Evolutionary conservation across 2,113 vertebrate genomes (phyloP).

Genomic region (Chaetodon trifascialis): DNA sequence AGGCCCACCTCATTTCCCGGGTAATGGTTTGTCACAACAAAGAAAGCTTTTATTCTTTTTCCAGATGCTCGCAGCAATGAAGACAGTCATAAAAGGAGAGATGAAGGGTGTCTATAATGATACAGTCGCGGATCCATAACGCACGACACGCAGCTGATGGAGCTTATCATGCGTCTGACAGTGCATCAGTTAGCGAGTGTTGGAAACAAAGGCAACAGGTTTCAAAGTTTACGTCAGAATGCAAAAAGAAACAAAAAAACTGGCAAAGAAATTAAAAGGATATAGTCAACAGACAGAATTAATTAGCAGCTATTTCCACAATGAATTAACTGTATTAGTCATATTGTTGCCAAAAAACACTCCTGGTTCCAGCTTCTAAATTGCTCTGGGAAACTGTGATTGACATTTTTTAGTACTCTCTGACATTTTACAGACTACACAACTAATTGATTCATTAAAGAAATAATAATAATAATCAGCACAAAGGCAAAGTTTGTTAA

Average conservation of each 20-base stretch:
- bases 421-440: neutral
- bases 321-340: neutral
- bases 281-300: neutral
- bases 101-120: slow-evolving; percentile 1
- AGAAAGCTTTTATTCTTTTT: slow-evolving; percentile 39
- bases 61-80: slow-evolving; percentile 18
- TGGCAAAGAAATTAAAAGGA: neutral
- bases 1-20: slow-evolving; percentile 56
- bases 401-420: neutral
- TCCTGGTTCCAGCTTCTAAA: no score
- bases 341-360: neutral
- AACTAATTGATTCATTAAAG: neutral
- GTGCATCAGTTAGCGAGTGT: neutral
- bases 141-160: slow-evolving; percentile 9
- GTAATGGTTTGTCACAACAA: slow-evolving; percentile 53
- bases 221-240: slow-evolving; percentile 9
- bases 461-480: neutral
- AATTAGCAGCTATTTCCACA: neutral
- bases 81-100: neutral
- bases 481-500: neutral
- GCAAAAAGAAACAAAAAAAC: neutral
- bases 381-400: no score
- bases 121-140: neutral
- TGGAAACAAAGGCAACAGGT: neutral
- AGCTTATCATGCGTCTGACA: slow-evolving; percentile 25